Evolutionary conservation across 2,888 invertebrate species (phyloP), one percentile per base, ranked within the genome.

Genomic region (Acanthococcus lagerstroemiae): DNA sequence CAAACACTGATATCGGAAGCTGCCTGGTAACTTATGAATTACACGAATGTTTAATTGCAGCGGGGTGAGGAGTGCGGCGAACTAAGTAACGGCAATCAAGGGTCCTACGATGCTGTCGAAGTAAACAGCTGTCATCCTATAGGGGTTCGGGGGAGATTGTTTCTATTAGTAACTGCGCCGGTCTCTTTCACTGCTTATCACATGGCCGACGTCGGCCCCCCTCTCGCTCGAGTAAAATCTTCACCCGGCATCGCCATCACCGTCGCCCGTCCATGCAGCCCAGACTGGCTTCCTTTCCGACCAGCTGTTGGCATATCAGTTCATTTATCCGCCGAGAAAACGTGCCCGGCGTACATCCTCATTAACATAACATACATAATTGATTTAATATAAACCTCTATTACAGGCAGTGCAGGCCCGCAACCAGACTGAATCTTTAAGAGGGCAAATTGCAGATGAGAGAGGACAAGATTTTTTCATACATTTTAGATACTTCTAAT

Each of bases 11-110:
- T n/a, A n/a, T n/a, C n/a, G n/a, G n/a, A n/a, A n/a, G n/a, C n/a
- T n/a, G n/a, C n/a, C n/a, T n/a, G n/a, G n/a, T n/a, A n/a, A n/a
- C n/a, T 57, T 44, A 57, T 57, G 57, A 57, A 30, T 57, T 57
- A 57, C 57, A 30, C 30, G 44, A 37, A 37, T 37, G 44, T 57
- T 57, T 57, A 57, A 57, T 57, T 57, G 57, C 57, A 57, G 57
- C 57, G 30, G 57, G 57, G 57, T 37, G 57, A 21, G n/a, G 44
- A 57, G 57, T 22, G 44, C 44, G 57, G 55, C 26, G 17, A 30
- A 57, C 37, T 57, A 37, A 57, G 57, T 57, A 57, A 57, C 57
- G 37, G n/a, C 37, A 37, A 37, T 37, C 44, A 57, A 44, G 57
- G 57, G 57, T 57, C 44, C 44, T 57, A 44, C 37, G 21, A 15